Base-by-base conservation (phyloP, 2,888 invertebrate species). In the Suillia variegata region DNA sequence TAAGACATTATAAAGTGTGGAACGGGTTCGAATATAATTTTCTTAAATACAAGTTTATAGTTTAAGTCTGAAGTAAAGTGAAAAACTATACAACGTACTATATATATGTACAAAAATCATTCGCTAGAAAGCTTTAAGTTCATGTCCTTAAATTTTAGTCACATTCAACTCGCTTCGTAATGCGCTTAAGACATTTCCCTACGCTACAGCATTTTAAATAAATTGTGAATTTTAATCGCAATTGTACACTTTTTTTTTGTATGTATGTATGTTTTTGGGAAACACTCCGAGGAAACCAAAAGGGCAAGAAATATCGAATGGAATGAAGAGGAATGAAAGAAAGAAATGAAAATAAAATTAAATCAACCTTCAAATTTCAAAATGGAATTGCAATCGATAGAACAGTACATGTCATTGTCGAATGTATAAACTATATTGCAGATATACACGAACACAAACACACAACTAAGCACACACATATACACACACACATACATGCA, bases 361-460 rank as follows among this genome's bases (percentile, higher is more conserved):
- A 18, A 48, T 13, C 33, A 21, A 55, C 34, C 31, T 55, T 48
- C 33, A 48, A 48, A 33, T 26, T 51, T 13, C 18, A 12, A 20
- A 51, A 24, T 24, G 22, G 5, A 12, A 24, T 49, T 49, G 49
- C 24, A 47, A 57, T 50, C 33, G 52, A 51, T 52, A 57, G 45
- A 57, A 34, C 48, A 49, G 55, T 48, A 31, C 56, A 56, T 42
- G 51, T 24, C 33, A 34, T 49, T 34, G 47, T 55, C 34, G 55
- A n/a, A 48, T 48, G 47, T 13, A 31, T 21, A 18, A 38, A 38
- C 38, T 38, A n/a, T 38, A 13, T 10, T 38, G 38, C 38, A 38
- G 38, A 38, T 38, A 38, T 38, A 26, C 26, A 26, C 26, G 26
- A 26, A 38, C n/a, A 4, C 38, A 38, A 38, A 38, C 5, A 6